Base-by-base conservation (phyloP, 2,888 invertebrate species). In the Cataglyphis cursor region DNA sequence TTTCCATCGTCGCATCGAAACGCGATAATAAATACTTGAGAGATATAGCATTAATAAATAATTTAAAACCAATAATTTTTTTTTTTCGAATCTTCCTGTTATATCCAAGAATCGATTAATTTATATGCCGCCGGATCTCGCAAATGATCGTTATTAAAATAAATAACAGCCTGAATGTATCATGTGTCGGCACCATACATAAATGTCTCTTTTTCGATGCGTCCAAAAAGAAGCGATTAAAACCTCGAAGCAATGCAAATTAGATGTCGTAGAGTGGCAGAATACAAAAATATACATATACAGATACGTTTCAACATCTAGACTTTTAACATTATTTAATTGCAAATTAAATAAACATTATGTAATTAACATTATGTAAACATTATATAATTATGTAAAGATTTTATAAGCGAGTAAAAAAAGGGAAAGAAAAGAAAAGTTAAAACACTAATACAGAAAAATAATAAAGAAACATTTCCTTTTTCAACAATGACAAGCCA, bases 201-300 rank as follows among this genome's bases (percentile, higher is more conserved):
- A 78, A 44, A 54, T 41, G 21, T 4, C 15, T 15, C 1, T 18
- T 59, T 59, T 59, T 18, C 21, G 3, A 31, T 21, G 4, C 10
- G 3, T 12, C 1, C 54, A 24, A 21, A 70, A 70, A 41, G 38
- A 59, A 61, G 18, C 10, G 18, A 15, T 51, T 54, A 66, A 15
- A n/a, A 66, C 38, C n/a, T 70, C 18, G 21, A 78, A 59, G 31
- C 10, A 70, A 78, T 78, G 59, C 15, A 59, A 76, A 76, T 76
- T 9, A 41, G 10, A 9, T 24, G 12, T 28, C 12, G 18, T 59
- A 21, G 3, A 66, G 0, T 12, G 6, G 24, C 44, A 51, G n/a
- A 51, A 8, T 51, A 35, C 12, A 35, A 41, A 65, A 15, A 41
- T 64, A 65, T 38, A 75, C 12, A 24, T 75, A 35, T 18, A 62